phyloP scores from a whole-genome alignment of 2,888 invertebrate genomes.

The Aphodius granarius region DNA sequence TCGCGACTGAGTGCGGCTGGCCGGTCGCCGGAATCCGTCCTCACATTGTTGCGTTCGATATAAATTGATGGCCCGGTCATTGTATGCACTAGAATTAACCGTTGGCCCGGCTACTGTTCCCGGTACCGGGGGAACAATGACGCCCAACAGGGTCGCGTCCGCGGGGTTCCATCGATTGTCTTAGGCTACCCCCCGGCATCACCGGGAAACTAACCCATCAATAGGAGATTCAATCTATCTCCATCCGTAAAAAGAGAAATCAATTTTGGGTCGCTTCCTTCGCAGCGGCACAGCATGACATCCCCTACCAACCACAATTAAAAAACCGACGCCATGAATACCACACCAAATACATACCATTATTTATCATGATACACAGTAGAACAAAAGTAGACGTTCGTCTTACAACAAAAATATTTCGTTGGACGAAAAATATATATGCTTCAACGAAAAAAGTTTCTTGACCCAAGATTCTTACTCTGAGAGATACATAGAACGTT shows the following conservation, averaged over 20 bases:
- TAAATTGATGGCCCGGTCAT: slow-evolving; percentile 44
- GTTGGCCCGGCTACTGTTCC: slow-evolving; percentile 10
- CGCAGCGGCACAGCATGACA: background rate
- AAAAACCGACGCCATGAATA: background rate
- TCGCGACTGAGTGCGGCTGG: slow-evolving; percentile 31
- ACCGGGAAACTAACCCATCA: slow-evolving; percentile 10
- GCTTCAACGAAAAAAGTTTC: too few relatives aligned
- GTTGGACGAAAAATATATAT: too few relatives aligned
- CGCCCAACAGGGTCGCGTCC: slow-evolving; percentile 27
- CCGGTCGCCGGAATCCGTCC: slow-evolving; percentile 40
- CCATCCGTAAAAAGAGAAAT: background rate
- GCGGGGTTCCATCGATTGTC: slow-evolving; percentile 14
- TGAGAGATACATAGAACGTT: too few relatives aligned
- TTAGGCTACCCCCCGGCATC: slow-evolving; percentile 34
- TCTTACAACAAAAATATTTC: too few relatives aligned
- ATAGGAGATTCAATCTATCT: background rate
- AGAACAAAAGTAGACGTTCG: too few relatives aligned
- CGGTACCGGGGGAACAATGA: slow-evolving; percentile 18
- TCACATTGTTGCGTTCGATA: slow-evolving; percentile 48
- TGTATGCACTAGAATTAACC: slow-evolving; percentile 30
- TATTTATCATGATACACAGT: background rate
- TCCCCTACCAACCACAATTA: background rate
- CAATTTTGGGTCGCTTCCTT: background rate
- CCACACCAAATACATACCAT: background rate
- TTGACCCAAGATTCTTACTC: too few relatives aligned